phyloP scores from a whole-genome alignment of 2,113 vertebrate genomes.

The Mungos mungo region DNA sequence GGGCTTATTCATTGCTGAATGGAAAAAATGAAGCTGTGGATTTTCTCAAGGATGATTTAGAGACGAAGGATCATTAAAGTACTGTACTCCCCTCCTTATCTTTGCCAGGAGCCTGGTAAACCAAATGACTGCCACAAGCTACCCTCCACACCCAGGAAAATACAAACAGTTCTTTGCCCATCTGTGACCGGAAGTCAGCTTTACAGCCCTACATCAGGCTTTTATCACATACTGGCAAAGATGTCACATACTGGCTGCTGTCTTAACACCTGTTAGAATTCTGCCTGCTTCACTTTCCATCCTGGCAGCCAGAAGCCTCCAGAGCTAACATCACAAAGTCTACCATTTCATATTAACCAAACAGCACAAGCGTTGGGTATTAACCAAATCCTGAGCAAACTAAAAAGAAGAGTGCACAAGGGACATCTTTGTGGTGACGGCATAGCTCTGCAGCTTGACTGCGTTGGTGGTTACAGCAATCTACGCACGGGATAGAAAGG shows the following conservation, averaged over 20 bases:
- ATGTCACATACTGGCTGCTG: not conserved
- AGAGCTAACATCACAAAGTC: not conserved
- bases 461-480: not conserved
- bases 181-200: not conserved
- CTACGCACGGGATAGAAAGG: not conserved
- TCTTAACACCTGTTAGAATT: not conserved
- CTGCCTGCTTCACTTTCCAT: not conserved
- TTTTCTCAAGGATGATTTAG: conserved; percentile 21
- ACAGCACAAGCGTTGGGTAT: not conserved
- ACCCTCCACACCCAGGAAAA: not conserved
- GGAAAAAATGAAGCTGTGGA: conserved; percentile 29
- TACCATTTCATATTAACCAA: not conserved
- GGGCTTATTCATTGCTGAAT: not conserved
- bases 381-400: not conserved
- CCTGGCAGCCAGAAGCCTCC: not conserved
- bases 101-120: conserved; percentile 15
- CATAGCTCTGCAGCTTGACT: not conserved
- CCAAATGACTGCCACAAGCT: not conserved
- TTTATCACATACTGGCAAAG: not conserved
- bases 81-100: not conserved
- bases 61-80: conserved; percentile 8
- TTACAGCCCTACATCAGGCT: not conserved
- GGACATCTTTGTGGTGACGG: not conserved
- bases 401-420: not conserved
- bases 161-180: not conserved